These are phyloP conservation scores for Indicator maculatus DNA, from an alignment of 2,113 vertebrate species.

Conservation along the genomic window DNA sequence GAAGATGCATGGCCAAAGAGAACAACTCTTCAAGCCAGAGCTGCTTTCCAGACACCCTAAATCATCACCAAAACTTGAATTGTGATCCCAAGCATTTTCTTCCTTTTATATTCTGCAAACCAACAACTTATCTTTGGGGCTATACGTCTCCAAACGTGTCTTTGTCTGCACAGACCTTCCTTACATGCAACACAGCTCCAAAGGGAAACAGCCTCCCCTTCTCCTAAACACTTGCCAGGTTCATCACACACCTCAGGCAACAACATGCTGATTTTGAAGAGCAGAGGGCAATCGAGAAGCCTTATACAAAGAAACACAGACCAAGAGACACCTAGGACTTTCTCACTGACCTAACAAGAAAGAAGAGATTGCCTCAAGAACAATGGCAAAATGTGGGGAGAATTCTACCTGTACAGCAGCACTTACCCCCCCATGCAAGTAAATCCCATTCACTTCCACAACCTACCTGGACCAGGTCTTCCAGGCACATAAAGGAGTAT, in stretches of 20 bases:
- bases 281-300: background rate
- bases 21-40: background rate
- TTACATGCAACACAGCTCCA: accelerated
- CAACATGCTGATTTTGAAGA: background rate
- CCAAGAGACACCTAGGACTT: background rate
- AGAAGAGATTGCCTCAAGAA: background rate
- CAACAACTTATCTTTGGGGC: background rate
- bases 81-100: background rate
- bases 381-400: background rate
- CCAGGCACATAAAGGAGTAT: background rate
- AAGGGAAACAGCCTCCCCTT: background rate
- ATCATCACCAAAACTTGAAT: background rate
- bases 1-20: background rate
- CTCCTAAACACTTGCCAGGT: background rate
- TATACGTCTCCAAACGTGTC: background rate
- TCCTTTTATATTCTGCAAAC: background rate
- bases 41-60: background rate
- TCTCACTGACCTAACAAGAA: background rate
- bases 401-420: background rate
- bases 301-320: background rate
- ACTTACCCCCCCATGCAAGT: background rate
- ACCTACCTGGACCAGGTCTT: background rate
- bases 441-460: background rate
- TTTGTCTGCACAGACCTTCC: background rate
- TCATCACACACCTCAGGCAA: background rate